Evolutionary conservation across 2,888 invertebrate genomes (phyloP).

Genomic region (Cynaeus angustus): DNA sequence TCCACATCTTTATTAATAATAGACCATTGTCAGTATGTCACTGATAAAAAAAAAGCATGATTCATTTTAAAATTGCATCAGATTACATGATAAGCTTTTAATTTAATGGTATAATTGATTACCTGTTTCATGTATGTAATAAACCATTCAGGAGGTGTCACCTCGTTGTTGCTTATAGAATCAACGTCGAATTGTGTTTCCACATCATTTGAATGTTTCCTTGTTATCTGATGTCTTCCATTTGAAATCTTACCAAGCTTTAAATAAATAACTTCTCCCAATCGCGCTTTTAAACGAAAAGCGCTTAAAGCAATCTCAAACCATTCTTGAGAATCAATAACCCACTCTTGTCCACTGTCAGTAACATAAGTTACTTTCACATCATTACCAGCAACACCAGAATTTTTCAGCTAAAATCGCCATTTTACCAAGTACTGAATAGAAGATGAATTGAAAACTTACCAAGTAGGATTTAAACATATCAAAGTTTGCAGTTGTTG

Average conservation of each 20-base stretch:
- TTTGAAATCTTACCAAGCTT: conserved; percentile 64
- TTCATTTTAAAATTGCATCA: background rate
- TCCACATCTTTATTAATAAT: too few species aligned
- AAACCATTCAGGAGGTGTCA: conserved; percentile 63
- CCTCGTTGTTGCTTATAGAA: conserved; percentile 51
- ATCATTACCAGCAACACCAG: conserved; percentile 68
- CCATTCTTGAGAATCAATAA: conserved; percentile 70
- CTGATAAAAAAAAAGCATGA: background rate
- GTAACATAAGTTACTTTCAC: conserved; percentile 70
- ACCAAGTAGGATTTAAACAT: conserved; percentile 72
- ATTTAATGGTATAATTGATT: conserved; percentile 14
- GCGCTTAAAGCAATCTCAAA: conserved; percentile 70
- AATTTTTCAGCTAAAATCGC: conserved; percentile 68
- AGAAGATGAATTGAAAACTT: conserved; percentile 53
- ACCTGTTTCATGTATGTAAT: conserved; percentile 60
- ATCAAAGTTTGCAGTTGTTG: conserved; percentile 69
- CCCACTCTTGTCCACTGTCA: conserved; percentile 65
- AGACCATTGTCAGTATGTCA: too few species aligned
- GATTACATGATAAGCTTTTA: background rate
- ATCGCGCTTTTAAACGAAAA: conserved; percentile 67
- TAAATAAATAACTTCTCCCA: conserved; percentile 67
- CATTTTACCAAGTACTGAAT: conserved; percentile 11
- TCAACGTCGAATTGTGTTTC: conserved; percentile 61
- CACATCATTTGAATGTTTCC: conserved; percentile 59
- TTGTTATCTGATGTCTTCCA: conserved; percentile 39